A percentile compares a stretch with the other conserved stretches of the same genome.
phyloP scores from a whole-genome alignment of 2,797 vertebrate species.

The Schizopygopsis malacanthus region DNA sequence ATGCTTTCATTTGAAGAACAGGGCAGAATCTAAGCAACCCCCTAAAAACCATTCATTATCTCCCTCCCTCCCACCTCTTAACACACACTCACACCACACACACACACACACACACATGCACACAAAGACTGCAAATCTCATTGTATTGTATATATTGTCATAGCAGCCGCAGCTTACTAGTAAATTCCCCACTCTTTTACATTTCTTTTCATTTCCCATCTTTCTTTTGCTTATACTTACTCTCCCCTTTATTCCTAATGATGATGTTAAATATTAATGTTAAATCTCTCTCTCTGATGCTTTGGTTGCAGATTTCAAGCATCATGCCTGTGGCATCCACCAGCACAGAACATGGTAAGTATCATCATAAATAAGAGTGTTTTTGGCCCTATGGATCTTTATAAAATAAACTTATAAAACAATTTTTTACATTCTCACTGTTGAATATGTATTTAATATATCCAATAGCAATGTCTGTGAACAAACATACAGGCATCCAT shows the following conservation, averaged over 20 bases:
- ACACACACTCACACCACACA: slow-evolving; percentile 34
- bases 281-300: slow-evolving; percentile 27
- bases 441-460: not conserved
- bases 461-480: not conserved
- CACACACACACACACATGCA: not conserved
- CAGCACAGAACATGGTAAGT: slow-evolving; percentile 57
- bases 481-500: not conserved
- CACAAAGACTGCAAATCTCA: slow-evolving; percentile 26
- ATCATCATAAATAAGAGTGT: not conserved
- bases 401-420: not conserved
- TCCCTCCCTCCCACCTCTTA: not conserved
- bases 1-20: slow-evolving; percentile 10
- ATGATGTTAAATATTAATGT: slow-evolving; percentile 7
- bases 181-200: not conserved
- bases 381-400: not conserved
- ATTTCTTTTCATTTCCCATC: not conserved
- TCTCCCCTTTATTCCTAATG: slow-evolving; percentile 57
- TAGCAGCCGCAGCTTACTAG: slow-evolving; percentile 26
- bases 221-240: slow-evolving; percentile 65
- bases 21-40: slow-evolving; percentile 8
- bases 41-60: not conserved
- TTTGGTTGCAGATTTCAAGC: slow-evolving; percentile 35
- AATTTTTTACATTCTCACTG: not conserved
- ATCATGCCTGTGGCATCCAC: slow-evolving; percentile 62
- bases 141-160: slow-evolving; percentile 25